Evolutionary conservation across 2,888 invertebrate genomes (phyloP), one percentile per base, ranked within the genome.

Genomic region (Apodemia duryi): DNA sequence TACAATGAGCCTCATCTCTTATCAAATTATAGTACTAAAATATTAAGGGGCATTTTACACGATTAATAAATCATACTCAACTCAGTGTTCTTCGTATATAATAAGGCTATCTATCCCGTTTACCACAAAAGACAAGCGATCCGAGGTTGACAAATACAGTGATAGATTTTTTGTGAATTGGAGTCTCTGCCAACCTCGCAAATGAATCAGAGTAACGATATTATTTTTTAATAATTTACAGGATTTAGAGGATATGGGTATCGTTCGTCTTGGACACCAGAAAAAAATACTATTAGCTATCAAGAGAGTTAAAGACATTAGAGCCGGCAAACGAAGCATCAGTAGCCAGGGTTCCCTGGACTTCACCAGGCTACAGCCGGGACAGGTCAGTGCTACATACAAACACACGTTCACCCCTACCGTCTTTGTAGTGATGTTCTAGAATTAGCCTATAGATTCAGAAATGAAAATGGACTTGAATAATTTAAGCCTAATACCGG

Each of bases 251-350:
- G 99, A 99, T 82, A 98, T 99, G 85, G 97, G 97, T 66, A 97
- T 97, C 78, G 96, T 97, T 35, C 95, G 97, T 79, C 91, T 97
- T 80, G 99, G 99, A 49, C 99, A 99, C 85, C 99, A 99, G 92
- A 99, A 99, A 94, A 98, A 99, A 93, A 96, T 99, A 74, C 94
- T 98, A 81, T 93, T 99, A 80, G 99, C 99, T 69, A 98, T 99
- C 76, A 99, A 99, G 87, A 94, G 98, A 84, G 96, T 99, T 65
- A 98, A 98, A 88, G 97, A 98, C 82, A 97, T 98, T 68, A 94
- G 96, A 75, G 96, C 97, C 63, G 98, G 98, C 62, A 98, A 97
- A 86, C 93, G 95, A 66, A 94, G 88, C 88, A 93, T 87, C 85
- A 93, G 85, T 76, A 91, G 80, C 78, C 91, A 91, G 72, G 90